These are phyloP conservation scores for Adelges cooleyi DNA, from an alignment of 1,140 invertebrate genomes.

Conservation along the genomic window DNA sequence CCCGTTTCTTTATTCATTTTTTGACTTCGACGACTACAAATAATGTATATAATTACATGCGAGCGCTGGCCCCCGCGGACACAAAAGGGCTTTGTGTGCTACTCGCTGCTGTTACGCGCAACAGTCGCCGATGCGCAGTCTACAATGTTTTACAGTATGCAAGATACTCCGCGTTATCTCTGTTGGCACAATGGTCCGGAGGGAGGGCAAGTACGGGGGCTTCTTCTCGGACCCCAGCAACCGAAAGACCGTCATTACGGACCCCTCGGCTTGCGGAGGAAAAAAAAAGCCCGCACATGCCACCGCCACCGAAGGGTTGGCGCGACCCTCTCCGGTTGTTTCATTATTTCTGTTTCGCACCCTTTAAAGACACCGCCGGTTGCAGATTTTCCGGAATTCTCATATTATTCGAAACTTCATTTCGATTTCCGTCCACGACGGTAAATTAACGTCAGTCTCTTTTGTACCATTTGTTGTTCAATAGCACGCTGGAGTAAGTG, in stretches of 20 bases:
- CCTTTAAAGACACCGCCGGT: background rate
- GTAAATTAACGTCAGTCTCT: background rate
- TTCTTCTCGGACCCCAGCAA: background rate
- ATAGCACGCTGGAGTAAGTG: no score
- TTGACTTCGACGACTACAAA: slow-evolving; percentile 24
- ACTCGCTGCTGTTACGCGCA: background rate
- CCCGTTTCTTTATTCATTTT: slow-evolving; percentile 1
- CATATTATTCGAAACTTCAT: slow-evolving; percentile 6
- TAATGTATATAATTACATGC: slow-evolving; percentile 13
- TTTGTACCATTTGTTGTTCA: slow-evolving; percentile 4
- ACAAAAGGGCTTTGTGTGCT: background rate
- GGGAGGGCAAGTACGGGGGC: background rate
- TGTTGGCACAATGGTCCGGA: background rate
- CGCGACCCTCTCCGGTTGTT: slow-evolving; percentile 7
- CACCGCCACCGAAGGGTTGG: background rate
- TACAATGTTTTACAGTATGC: background rate
- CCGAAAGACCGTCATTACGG: background rate
- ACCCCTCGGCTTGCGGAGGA: background rate
- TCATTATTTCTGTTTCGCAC: slow-evolving; percentile 19
- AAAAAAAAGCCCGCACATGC: background rate
- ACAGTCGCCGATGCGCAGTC: background rate
- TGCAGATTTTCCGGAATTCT: slow-evolving; percentile 23
- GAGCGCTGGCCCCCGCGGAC: background rate
- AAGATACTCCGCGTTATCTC: background rate
- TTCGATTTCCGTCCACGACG: background rate